These are phyloP conservation scores for Zhuqinia jingwanae DNA, from an alignment of 2,888 invertebrate species.

Conservation along the genomic window DNA sequence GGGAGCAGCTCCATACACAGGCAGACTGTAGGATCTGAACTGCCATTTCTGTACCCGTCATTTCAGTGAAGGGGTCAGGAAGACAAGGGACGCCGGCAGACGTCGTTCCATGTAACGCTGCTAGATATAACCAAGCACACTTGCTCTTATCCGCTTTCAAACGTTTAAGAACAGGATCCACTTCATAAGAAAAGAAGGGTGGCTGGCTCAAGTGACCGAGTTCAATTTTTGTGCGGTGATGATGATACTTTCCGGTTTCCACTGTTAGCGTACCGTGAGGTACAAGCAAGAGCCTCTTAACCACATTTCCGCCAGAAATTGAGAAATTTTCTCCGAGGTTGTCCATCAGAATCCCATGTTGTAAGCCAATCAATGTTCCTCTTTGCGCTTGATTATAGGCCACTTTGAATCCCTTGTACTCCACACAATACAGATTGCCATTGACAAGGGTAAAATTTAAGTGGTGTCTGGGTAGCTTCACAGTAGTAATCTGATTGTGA, in stretches of 20 bases:
- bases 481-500: not conserved
- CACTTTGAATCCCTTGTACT: slow-evolving; percentile 38
- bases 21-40: slow-evolving; percentile 68
- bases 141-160: slow-evolving; percentile 51
- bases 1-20: slow-evolving; percentile 65
- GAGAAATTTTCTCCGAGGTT: slow-evolving; percentile 17
- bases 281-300: slow-evolving; percentile 36
- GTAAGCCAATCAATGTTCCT: slow-evolving; percentile 42
- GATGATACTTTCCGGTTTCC: not conserved
- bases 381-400: slow-evolving; percentile 18
- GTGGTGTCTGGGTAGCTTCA: slow-evolving; percentile 32
- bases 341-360: slow-evolving; percentile 9
- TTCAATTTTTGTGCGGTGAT: slow-evolving; percentile 36
- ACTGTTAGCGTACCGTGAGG: slow-evolving; percentile 49
- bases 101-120: slow-evolving; percentile 68
- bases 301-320: slow-evolving; percentile 12
- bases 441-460: slow-evolving; percentile 39
- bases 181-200: slow-evolving; percentile 35
- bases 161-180: slow-evolving; percentile 50
- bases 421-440: not conserved
- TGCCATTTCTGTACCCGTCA: slow-evolving; percentile 70
- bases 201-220: not conserved
- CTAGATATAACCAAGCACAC: slow-evolving; percentile 70
- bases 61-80: slow-evolving; percentile 66
- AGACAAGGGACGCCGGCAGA: slow-evolving; percentile 49